Evolutionary conservation across 2,888 invertebrate genomes (phyloP).

Genomic region (Tetramorium bicarinatum): DNA sequence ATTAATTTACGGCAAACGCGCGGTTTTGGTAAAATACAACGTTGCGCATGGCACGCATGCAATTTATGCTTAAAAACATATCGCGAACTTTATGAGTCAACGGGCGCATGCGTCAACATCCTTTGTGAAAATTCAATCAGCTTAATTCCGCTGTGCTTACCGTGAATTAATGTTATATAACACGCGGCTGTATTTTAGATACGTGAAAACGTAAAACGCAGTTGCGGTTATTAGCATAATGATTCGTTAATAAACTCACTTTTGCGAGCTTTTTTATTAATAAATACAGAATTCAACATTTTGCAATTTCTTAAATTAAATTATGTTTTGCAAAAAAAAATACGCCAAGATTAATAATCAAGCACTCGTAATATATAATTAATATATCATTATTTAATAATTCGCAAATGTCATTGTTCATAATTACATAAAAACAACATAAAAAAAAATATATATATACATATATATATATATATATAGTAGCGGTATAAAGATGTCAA

Average conservation of each 20-base stretch:
- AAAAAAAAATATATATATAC: too few relatives aligned
- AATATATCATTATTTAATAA: too few relatives aligned
- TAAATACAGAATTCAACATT: neutral
- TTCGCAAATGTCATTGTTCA: too few relatives aligned
- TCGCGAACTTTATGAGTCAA: conserved; percentile 35
- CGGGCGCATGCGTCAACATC: conserved; percentile 12
- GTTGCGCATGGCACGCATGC: conserved; percentile 3
- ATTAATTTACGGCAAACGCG: conserved; percentile 47
- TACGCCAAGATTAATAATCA: neutral
- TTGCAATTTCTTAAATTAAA: neutral
- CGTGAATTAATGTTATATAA: conserved; percentile 22
- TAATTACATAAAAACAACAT: too few relatives aligned
- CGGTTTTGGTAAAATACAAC: conserved; percentile 22
- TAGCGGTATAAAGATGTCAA: too few relatives aligned
- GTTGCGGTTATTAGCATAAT: neutral
- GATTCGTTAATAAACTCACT: neutral
- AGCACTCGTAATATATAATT: too few relatives aligned
- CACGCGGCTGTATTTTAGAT: neutral
- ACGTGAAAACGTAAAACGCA: neutral
- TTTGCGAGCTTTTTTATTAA: neutral
- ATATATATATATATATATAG: too few relatives aligned
- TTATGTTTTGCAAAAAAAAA: neutral
- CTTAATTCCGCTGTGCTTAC: conserved; percentile 40
- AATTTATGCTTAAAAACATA: conserved; percentile 44
- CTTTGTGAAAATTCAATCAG: conserved; percentile 49